These are phyloP conservation scores for Gastrophysa polygoni DNA, from an alignment of 2,888 invertebrate genomes.

Conservation along the genomic window DNA sequence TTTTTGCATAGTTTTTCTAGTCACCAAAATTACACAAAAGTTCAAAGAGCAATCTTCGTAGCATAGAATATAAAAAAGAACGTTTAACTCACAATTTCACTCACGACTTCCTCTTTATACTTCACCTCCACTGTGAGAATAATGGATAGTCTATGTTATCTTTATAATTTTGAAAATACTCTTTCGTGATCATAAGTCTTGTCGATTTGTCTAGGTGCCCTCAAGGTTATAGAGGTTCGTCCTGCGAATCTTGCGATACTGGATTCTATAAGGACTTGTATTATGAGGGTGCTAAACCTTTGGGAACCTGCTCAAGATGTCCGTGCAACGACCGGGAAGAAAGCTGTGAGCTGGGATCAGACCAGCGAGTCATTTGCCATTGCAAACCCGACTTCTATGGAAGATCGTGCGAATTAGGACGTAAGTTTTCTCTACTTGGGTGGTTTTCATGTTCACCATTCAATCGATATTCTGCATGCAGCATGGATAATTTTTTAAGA, in stretches of 20 bases:
- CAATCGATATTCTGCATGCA: background rate
- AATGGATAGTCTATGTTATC: too few species aligned
- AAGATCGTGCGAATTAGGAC: slow-evolving; percentile 64
- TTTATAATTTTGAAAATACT: too few species aligned
- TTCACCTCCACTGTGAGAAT: too few species aligned
- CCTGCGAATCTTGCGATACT: slow-evolving; percentile 79
- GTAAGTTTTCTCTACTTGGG: slow-evolving; percentile 39
- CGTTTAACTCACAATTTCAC: too few species aligned
- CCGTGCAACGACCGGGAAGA: slow-evolving; percentile 78
- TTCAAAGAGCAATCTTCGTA: too few species aligned
- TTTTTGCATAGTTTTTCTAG: too few species aligned
- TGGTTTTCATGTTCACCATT: background rate
- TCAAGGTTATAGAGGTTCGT: slow-evolving; percentile 76
- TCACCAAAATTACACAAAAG: too few species aligned
- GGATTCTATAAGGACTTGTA: slow-evolving; percentile 74
- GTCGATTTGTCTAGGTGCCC: slow-evolving; percentile 41
- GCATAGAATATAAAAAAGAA: too few species aligned
- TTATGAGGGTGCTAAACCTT: slow-evolving; percentile 59
- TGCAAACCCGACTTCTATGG: slow-evolving; percentile 76
- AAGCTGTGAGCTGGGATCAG: slow-evolving; percentile 65
- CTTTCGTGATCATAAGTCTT: too few species aligned
- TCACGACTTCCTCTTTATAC: too few species aligned
- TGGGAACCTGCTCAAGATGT: slow-evolving; percentile 71
- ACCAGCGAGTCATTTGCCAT: slow-evolving; percentile 69
- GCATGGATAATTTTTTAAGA: background rate